A percentile compares a stretch with the other conserved stretches of the same genome.
Evolutionary conservation across 2,888 invertebrate genomes (phyloP).

Genomic region (Pandemis cinnamomeana): DNA sequence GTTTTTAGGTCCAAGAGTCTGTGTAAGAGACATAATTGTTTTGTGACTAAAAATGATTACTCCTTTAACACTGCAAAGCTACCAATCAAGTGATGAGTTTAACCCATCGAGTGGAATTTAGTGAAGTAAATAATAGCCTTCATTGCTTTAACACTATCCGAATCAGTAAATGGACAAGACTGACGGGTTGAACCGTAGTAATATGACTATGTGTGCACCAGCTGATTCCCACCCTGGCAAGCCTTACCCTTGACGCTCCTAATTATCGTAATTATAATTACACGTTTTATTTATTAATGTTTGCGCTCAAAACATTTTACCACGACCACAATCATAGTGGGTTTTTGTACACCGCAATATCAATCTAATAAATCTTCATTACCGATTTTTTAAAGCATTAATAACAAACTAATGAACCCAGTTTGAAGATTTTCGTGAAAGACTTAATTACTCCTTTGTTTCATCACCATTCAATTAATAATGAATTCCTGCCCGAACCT

Average conservation of each 20-base stretch:
- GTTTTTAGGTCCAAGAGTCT: neutral
- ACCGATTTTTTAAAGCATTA: too few relatives aligned
- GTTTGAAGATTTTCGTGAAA: too few relatives aligned
- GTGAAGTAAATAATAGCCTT: neutral
- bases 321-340: neutral
- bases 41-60: neutral
- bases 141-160: slow-evolving; percentile 47
- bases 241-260: slow-evolving; percentile 7
- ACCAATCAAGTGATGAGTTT: neutral
- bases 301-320: neutral
- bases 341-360: too few relatives aligned
- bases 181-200: slow-evolving; percentile 53
- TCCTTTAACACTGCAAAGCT: neutral
- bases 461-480: too few relatives aligned
- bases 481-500: too few relatives aligned
- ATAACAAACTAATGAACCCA: too few relatives aligned
- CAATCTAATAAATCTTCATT: too few relatives aligned
- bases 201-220: slow-evolving; percentile 48
- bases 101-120: slow-evolving; percentile 24
- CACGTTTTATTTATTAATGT: neutral
- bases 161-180: slow-evolving; percentile 54
- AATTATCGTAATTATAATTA: neutral
- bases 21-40: neutral
- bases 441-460: too few relatives aligned
- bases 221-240: slow-evolving; percentile 18